Evolutionary conservation across 64 coral and sea anemone genomes (phyloP), one percentile per base, ranked within the genome.

Genomic region (Trachythela sp.): DNA sequence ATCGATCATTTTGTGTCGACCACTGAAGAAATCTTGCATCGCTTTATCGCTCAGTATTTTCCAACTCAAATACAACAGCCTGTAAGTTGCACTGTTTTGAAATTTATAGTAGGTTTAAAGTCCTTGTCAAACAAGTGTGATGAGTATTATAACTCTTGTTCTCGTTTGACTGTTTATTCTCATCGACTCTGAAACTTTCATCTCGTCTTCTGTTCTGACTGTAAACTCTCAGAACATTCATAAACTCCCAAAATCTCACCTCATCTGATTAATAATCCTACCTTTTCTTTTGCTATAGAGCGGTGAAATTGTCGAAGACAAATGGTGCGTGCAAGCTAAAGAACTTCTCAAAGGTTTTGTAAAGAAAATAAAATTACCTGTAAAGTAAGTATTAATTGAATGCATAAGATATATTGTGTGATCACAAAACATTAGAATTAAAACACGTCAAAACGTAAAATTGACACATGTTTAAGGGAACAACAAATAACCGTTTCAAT

Each of bases 41-140:
- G 95, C 56, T 97, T 97, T 51, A 97, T 94, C 37, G 70, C 30
- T 27, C 93, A 97, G 70, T 94, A 92, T 87, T 94, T 97, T 58
- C 95, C 95, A 33, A 94, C 91, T 84, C 87, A 97, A 86, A 84
- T 94, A 89, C 84, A 89, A 42, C 88, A 85, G 35, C 87, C 90
- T 27, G 95, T 97, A 92, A 86, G 92, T 90, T 7, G 15, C 2
- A 18, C 26, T 40, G 36, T 54, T 43, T 52, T 0, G 50, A 59
- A 13, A 14, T 39, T 6, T 22, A 75, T 5, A 88, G 13, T 80
- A 24, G 38, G 49, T 64, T 64, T 64, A n/a, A 64, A 18, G 30
- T 29, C 15, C 26, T 9, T 31, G 1, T 72, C 33, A n/a, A n/a
- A n/a, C n/a, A n/a, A n/a, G n/a, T n/a, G n/a, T n/a, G n/a, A n/a